Evolutionary conservation across 2,113 vertebrate species (phyloP), one percentile per base, ranked within the genome.

Genomic region (Sapajus apella): DNA sequence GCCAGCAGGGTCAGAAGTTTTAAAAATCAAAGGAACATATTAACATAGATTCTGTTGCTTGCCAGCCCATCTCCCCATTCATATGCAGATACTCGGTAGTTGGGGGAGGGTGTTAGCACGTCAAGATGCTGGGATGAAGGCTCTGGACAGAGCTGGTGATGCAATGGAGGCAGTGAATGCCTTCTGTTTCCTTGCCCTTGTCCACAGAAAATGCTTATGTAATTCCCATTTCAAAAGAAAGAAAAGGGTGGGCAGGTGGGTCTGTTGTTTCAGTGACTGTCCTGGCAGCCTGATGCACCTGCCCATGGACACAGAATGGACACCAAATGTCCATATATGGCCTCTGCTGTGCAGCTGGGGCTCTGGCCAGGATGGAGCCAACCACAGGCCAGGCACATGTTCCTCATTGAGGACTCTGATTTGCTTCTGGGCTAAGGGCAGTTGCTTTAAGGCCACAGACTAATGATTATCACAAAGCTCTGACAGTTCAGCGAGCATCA

Each of bases 311-410:
- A 40, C 23, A 43, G 30, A 75, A 58, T 58, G 27, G 12, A 58
- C 35, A 61, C 27, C 27, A 30, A 64, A 64, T 32, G 61, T 23
- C 9, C 13, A 25, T 8, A 32, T 8, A 70, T n/a, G 37, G 37
- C 23, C 37, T 88, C 10, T 45, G 58, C 40, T n/a, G 9, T 40
- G 77, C 21, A 43, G 58, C 16, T 1, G 0, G 43, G 1, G 66
- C 20, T 40, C 52, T 47, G 0, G 12, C 66, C 11, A 27, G 64
- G 25, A 37, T 13, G 12, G 5, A 83, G 61, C 25, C 52, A 25
- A 25, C 14, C 16, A 1, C 0, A 18, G 11, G 25, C 66, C 20
- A 1, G 81, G 64, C 14, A 23, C 27, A 12, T 0, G 14, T 1
- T 30, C 16, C 50, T 80, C 61, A 37, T 1, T 45, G 1, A 17